A percentile compares a stretch with the other conserved stretches of the same genome.
These are phyloP conservation scores for Aramus guarauna DNA, from an alignment of 2,113 vertebrate species.

Conservation along the genomic window DNA sequence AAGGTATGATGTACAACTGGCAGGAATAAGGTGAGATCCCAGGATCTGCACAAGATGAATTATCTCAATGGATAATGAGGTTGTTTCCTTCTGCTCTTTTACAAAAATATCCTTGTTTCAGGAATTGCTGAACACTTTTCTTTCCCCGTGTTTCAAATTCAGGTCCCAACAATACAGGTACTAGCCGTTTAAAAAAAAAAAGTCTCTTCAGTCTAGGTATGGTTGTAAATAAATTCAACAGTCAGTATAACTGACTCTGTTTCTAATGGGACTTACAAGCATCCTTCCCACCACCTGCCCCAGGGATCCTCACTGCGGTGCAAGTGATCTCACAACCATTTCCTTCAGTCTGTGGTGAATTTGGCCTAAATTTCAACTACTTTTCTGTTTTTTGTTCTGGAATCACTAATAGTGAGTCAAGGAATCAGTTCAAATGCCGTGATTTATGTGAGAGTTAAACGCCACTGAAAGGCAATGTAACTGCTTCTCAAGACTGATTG, in stretches of 20 bases:
- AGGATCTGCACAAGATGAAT: not conserved
- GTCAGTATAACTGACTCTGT: not conserved
- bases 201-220: not conserved
- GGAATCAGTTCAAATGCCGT: not conserved
- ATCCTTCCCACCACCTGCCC: not conserved
- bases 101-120: not conserved
- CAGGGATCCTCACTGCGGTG: not conserved
- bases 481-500: constrained; percentile 28
- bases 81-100: not conserved
- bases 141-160: not conserved
- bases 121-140: not conserved
- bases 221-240: not conserved
- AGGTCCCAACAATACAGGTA: not conserved
- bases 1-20: not conserved
- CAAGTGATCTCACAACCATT: constrained; percentile 29
- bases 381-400: constrained; percentile 22
- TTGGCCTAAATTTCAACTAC: constrained; percentile 30
- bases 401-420: constrained; percentile 26
- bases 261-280: not conserved
- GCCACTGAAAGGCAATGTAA: constrained; percentile 31
- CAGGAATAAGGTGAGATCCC: not conserved
- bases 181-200: not conserved
- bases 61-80: not conserved
- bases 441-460: constrained; percentile 55
- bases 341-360: constrained; percentile 8